These are phyloP conservation scores for Scolopax bukidnonensis DNA, from an alignment of 2,797 vertebrate species.

Conservation along the genomic window DNA sequence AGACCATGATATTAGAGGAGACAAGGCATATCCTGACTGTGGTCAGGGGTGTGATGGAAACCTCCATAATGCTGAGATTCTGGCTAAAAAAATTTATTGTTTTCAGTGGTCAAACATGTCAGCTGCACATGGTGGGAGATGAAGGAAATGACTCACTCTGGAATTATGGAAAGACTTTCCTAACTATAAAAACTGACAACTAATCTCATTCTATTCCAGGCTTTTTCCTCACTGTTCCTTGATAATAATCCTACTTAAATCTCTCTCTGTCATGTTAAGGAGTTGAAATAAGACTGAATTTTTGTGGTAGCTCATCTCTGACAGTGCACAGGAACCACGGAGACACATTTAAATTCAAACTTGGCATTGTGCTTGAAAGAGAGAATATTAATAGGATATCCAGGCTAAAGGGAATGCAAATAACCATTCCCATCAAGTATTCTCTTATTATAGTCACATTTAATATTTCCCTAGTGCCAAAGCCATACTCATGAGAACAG, in stretches of 20 bases:
- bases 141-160: background rate
- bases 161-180: background rate
- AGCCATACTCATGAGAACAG: background rate
- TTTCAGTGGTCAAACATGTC: background rate
- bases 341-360: background rate
- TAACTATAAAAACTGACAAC: background rate
- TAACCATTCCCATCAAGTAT: background rate
- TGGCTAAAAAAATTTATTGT: background rate
- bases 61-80: background rate
- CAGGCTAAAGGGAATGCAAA: conserved; percentile 34
- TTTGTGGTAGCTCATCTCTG: background rate
- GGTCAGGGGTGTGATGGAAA: background rate
- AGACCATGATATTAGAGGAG: background rate
- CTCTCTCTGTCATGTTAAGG: background rate
- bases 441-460: background rate
- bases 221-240: background rate
- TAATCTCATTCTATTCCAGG: background rate
- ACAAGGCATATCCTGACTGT: background rate
- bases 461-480: background rate
- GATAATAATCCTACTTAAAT: background rate
- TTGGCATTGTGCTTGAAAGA: background rate
- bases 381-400: conserved; percentile 7
- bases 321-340: background rate
- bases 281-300: background rate
- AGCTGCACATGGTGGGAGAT: background rate